Conservation (phyloP, 2,888 invertebrate species). For the Yponomeuta sedellus region DNA sequence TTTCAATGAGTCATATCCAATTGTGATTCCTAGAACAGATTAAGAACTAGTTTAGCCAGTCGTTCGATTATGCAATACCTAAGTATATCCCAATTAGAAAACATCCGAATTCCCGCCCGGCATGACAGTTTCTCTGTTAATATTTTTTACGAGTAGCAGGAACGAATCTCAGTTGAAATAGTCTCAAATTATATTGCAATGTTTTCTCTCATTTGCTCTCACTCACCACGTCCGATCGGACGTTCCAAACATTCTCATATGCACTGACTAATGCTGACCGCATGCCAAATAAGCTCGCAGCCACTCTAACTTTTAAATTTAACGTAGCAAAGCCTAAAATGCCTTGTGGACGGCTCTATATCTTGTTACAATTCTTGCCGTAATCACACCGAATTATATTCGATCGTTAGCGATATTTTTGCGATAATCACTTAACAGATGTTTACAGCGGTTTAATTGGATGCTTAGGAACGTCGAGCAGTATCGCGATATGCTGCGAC, state of each 20-base stretch:
- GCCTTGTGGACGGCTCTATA: not conserved
- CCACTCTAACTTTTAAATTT: not conserved
- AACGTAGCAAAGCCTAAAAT: not conserved
- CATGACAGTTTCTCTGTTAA: not conserved
- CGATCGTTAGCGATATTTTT: constrained; percentile 2
- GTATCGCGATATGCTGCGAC: not conserved
- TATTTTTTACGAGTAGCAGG: not conserved
- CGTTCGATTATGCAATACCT: not conserved
- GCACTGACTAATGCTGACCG: constrained; percentile 4
- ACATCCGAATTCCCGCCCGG: not conserved
- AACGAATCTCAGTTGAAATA: not conserved
- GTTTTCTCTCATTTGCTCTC: constrained; percentile 21
- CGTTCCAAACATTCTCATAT: constrained; percentile 24
- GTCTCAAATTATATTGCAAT: constrained; percentile 2
- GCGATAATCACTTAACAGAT: constrained; percentile 1
- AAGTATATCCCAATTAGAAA: not conserved
- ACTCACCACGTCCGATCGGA: constrained; percentile 27
- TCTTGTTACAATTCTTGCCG: constrained; percentile 1
- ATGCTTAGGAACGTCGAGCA: not conserved
- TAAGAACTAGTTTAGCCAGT: too few relatives aligned
- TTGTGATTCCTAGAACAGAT: too few relatives aligned
- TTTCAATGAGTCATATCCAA: not conserved
- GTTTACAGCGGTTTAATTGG: not conserved
- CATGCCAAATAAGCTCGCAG: not conserved
- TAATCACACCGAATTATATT: constrained; percentile 4